These are phyloP conservation scores for Anniella stebbinsi DNA, from an alignment of 2,797 vertebrate species.

Conservation along the genomic window DNA sequence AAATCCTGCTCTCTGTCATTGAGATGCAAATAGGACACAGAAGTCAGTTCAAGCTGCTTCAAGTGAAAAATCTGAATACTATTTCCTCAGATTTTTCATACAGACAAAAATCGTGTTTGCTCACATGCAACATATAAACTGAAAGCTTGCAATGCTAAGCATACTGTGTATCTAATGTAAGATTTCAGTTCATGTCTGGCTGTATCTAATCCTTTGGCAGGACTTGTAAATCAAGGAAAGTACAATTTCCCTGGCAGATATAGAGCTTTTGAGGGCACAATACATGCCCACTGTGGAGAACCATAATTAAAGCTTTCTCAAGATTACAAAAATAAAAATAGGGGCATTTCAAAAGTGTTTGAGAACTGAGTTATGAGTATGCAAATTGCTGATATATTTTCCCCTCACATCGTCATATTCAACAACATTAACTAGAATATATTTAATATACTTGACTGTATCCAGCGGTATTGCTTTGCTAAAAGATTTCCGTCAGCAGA, in stretches of 20 bases:
- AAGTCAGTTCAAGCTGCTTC: neutral
- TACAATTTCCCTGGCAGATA: constrained; percentile 22
- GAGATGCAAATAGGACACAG: neutral
- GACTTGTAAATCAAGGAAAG: constrained; percentile 1
- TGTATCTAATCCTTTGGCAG: constrained; percentile 4
- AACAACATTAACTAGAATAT: constrained; percentile 58
- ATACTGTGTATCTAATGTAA: neutral
- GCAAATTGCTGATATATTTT: constrained; percentile 51
- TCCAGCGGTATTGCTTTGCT: no score
- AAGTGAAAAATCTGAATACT: neutral
- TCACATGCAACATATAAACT: neutral
- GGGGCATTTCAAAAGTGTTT: constrained; percentile 47
- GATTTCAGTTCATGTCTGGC: neutral
- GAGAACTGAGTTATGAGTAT: constrained; percentile 58
- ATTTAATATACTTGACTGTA: no score
- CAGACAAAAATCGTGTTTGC: neutral
- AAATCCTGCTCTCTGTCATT: neutral
- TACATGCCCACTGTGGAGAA: constrained; percentile 48
- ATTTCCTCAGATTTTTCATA: neutral
- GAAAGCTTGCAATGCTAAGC: neutral
- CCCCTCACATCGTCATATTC: constrained; percentile 50
- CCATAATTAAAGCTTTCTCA: constrained; percentile 38
- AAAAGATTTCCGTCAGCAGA: no score
- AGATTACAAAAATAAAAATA: no score
- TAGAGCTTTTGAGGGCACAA: constrained; percentile 43